phyloP scores from a whole-genome alignment of 2,797 vertebrate genomes.

The Lepus oiostolus region DNA sequence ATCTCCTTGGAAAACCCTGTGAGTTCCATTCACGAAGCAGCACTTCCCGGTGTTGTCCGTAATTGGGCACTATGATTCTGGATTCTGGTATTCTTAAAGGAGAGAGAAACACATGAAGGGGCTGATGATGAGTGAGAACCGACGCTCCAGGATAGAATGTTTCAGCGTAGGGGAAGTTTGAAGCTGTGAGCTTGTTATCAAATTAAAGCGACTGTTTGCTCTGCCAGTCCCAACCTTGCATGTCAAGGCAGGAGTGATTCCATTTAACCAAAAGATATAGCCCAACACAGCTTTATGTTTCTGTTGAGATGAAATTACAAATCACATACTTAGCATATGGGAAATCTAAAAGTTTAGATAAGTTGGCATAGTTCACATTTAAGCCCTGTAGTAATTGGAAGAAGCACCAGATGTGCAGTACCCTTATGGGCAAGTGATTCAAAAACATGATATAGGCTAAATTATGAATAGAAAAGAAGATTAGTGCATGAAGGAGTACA shows the following conservation, averaged over 20 bases:
- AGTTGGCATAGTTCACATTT: conserved; percentile 56
- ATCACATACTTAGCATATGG: background rate
- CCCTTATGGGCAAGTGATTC: conserved; percentile 83
- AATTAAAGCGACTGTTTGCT: background rate
- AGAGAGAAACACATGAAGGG: background rate
- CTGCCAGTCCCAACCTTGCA: background rate
- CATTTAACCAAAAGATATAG: background rate
- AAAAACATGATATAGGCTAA: conserved; percentile 75
- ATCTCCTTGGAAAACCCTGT: conserved; percentile 19
- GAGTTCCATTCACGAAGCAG: background rate
- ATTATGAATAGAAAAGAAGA: conserved; percentile 65
- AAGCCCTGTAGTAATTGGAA: background rate
- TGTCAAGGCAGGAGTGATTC: background rate
- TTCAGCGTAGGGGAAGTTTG: background rate
- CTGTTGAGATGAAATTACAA: background rate
- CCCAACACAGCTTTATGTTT: background rate
- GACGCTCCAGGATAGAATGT: background rate
- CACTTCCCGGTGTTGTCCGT: background rate
- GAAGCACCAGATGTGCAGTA: conserved; percentile 60
- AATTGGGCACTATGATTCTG: background rate
- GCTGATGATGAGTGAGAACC: background rate
- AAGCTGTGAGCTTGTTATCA: background rate
- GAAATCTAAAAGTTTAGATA: conserved; percentile 24
- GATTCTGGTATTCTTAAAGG: conserved; percentile 28
- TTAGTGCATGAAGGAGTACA: conserved; percentile 27